Conservation (phyloP, 1,140 invertebrate genomes). For the Drosophila nannoptera region DNA sequence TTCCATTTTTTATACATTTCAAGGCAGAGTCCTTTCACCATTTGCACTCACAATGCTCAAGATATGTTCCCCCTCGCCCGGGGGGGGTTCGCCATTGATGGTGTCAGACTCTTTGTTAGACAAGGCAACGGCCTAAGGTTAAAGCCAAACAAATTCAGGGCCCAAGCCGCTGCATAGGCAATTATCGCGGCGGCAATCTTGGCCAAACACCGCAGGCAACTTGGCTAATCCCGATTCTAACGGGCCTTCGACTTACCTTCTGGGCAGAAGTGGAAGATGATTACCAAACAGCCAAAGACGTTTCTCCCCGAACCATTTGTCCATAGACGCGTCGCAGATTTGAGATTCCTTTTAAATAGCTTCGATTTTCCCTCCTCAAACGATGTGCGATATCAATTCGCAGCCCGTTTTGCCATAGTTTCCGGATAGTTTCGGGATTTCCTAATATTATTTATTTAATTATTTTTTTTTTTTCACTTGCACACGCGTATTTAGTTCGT, state of each 20-base stretch:
- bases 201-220: slow-evolving; percentile 21
- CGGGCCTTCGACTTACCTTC: slow-evolving; percentile 82
- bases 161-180: slow-evolving; percentile 19
- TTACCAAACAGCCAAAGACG: slow-evolving; percentile 92
- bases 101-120: slow-evolving; percentile 18
- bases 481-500: slow-evolving; percentile 55
- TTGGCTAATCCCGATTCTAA: background rate
- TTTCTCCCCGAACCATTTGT: slow-evolving; percentile 93
- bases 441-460: background rate
- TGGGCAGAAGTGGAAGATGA: slow-evolving; percentile 88
- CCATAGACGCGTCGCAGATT: slow-evolving; percentile 81
- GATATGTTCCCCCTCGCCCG: no score
- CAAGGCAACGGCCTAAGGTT: slow-evolving; percentile 52
- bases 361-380: background rate
- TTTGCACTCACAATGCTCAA: no score
- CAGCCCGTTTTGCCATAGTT: slow-evolving; percentile 30
- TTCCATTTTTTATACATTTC: no score
- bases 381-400: slow-evolving; percentile 1
- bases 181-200: slow-evolving; percentile 56
- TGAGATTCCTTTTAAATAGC: slow-evolving; percentile 25
- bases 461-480: slow-evolving; percentile 22
- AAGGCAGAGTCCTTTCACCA: no score
- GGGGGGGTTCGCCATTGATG: background rate
- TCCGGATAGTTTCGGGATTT: background rate
- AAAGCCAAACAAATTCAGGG: slow-evolving; percentile 58